Conservation (phyloP, 2,113 vertebrate genomes). For the Nibea albiflora region DNA sequence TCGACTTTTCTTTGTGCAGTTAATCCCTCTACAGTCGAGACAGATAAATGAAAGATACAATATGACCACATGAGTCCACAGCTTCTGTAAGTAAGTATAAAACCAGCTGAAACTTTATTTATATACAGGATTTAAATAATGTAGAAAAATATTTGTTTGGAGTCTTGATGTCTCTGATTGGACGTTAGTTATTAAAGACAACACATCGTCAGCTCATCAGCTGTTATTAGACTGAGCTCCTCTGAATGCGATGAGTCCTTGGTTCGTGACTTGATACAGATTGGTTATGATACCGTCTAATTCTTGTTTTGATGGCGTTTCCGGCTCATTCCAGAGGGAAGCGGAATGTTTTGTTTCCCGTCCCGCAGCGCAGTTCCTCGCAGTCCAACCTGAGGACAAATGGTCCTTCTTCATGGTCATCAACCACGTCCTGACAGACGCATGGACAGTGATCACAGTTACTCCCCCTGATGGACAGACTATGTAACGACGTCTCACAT, state of each 20-base stretch:
- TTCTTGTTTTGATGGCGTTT: neutral
- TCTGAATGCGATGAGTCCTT: neutral
- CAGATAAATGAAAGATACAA: neutral
- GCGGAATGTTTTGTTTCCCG: conserved; percentile 92
- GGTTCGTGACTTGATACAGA: neutral
- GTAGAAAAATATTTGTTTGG: neutral
- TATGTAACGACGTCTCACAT: neutral
- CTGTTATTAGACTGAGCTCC: neutral
- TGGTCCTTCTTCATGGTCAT: conserved; percentile 87
- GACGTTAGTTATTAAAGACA: neutral
- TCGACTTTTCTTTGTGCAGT: neutral
- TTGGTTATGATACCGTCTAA: neutral
- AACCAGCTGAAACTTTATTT: conserved; percentile 49
- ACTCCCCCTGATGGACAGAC: neutral
- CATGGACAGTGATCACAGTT: too few relatives aligned
- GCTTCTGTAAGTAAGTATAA: neutral
- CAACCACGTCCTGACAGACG: conserved; percentile 83
- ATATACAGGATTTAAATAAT: conserved; percentile 23
- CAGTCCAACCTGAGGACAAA: conserved; percentile 83
- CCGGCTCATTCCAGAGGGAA: conserved; percentile 81
- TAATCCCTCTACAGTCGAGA: neutral
- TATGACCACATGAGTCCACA: neutral
- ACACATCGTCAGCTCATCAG: neutral
- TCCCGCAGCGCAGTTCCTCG: conserved; percentile 89
- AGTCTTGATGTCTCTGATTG: neutral